phyloP scores from a whole-genome alignment of 2,797 vertebrate genomes.

The Aeoliscus strigatus region DNA sequence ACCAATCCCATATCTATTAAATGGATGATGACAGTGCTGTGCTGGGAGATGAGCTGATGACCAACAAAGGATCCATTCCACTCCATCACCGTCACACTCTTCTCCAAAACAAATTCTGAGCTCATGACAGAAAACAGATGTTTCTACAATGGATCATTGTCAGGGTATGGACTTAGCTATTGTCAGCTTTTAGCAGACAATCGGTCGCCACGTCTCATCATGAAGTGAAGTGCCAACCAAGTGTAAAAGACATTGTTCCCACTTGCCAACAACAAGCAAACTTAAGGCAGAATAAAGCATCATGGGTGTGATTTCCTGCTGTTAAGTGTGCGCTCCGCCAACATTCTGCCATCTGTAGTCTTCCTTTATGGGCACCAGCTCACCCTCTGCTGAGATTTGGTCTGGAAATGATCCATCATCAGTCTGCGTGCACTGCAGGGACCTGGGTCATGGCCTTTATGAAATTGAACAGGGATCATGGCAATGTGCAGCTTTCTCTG shows the following conservation, averaged over 20 bases:
- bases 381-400: conserved; percentile 44
- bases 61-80: too few species aligned
- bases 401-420: conserved; percentile 64
- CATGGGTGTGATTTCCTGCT: conserved; percentile 30
- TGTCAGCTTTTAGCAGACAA: too few species aligned
- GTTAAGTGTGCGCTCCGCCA: conserved; percentile 11
- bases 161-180: too few species aligned
- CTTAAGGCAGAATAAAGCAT: conserved; percentile 5
- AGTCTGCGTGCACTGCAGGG: conserved; percentile 36
- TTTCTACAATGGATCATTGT: too few species aligned
- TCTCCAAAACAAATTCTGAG: too few species aligned
- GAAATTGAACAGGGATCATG: conserved; percentile 71
- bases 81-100: too few species aligned
- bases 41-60: too few species aligned
- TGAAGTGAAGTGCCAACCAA: conserved; percentile 9
- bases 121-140: too few species aligned
- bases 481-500: conserved; percentile 56
- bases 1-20: too few species aligned
- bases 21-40: too few species aligned
- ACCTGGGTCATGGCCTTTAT: conserved; percentile 54
- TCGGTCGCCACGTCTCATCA: too few species aligned
- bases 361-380: conserved; percentile 18
- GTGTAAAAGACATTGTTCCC: conserved; percentile 15
- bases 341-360: conserved; percentile 15
- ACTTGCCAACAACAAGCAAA: conserved; percentile 12